Evolutionary conservation across 2,797 vertebrate genomes (phyloP).

Genomic region (Coilia nasus): DNA sequence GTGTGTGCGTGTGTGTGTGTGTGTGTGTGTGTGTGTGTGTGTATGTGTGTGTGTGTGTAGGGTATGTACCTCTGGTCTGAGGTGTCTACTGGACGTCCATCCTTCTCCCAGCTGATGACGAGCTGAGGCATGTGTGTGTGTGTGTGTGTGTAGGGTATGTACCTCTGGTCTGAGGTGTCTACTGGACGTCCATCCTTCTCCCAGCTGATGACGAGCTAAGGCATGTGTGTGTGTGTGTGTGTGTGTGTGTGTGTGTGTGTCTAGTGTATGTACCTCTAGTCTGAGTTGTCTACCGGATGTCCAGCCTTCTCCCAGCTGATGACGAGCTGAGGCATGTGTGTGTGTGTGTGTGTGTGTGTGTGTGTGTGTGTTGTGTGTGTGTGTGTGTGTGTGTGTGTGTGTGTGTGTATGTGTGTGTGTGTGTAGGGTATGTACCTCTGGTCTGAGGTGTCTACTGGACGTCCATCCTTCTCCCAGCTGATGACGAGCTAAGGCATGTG

Average conservation of each 20-base stretch:
- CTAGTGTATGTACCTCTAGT: too few species aligned
- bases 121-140: too few species aligned
- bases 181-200: slow-evolving; percentile 87
- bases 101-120: slow-evolving; percentile 96
- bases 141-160: not conserved
- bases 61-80: slow-evolving; percentile 82
- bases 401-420: too few species aligned
- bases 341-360: too few species aligned
- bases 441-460: slow-evolving; percentile 78
- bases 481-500: slow-evolving; percentile 93
- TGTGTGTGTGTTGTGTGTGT: too few species aligned
- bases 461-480: slow-evolving; percentile 83
- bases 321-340: too few species aligned
- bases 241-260: too few species aligned
- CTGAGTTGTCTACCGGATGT: slow-evolving; percentile 82
- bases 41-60: not conserved
- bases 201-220: too few species aligned
- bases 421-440: too few species aligned
- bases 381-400: too few species aligned
- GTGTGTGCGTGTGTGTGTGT: not conserved
- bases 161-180: slow-evolving; percentile 89
- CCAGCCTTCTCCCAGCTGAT: slow-evolving; percentile 95
- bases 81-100: slow-evolving; percentile 84
- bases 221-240: too few species aligned
- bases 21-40: slow-evolving; percentile 1